Base-by-base conservation (phyloP, 2,113 vertebrate genomes). In the Cynocephalus volans region DNA sequence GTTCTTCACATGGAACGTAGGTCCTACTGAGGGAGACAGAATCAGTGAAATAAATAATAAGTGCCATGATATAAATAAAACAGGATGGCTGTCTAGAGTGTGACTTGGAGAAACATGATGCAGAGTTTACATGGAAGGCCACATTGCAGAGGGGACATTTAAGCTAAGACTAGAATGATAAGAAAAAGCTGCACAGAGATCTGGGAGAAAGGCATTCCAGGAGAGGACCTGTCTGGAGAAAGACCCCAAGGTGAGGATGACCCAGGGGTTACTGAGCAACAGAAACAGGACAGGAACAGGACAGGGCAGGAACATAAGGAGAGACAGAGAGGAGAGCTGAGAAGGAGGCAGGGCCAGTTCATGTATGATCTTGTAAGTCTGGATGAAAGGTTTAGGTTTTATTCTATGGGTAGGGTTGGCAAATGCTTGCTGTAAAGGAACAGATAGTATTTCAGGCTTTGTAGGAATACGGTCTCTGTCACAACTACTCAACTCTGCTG, bases 101-200 rank as follows among this genome's bases (percentile, higher is more conserved):
- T 9, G 6, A 8, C 33, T 12, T 33, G 18, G 9, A 76, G 33
- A 5, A 0, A 58, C 0, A 0, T 26, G 5, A 24, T 1, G 2
- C 8, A 48, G 21, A n/a, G 28, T 41, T 23, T 50, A 8, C 10
- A 14, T 23, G 41, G 48, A 72, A 28, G 17, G 36, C 15, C 23
- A 8, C 28, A 11, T 21, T 52, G 8, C 36, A 24, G 13, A 24
- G 70, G 70, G 1, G 82, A 45, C 81, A 9, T 7, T 62, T 14
- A 21, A 65, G 72, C 26, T 10, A 60, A 77, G n/a, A 73, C 33
- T 12, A 19, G 36, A 33, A n/a, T 4, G 33, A 56, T 8, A 31
- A 36, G 64, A 58, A 84, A n/a, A n/a, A 72, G 54, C 31, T 58
- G 23, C 48, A 14, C 0, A 23, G 36, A 89, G 23, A 8, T 7